These are phyloP conservation scores for Laterallus jamaicensis DNA, from an alignment of 2,113 vertebrate species.

Conservation along the genomic window DNA sequence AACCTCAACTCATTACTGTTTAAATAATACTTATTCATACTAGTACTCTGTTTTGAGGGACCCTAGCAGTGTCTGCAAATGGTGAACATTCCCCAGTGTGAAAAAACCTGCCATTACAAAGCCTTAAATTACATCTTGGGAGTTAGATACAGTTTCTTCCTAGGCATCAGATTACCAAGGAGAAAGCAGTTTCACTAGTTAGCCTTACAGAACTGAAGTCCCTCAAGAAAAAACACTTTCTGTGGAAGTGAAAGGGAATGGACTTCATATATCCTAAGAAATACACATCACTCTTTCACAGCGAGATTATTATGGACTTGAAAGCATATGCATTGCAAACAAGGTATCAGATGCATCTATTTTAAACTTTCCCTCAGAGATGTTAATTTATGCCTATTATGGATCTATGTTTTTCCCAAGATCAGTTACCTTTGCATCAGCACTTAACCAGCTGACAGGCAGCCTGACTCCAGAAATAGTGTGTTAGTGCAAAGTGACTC, in stretches of 20 bases:
- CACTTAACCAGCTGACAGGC: conserved; percentile 61
- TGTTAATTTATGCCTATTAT: conserved; percentile 21
- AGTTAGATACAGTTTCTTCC: background rate
- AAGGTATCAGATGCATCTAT: conserved; percentile 44
- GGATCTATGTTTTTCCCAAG: conserved; percentile 40
- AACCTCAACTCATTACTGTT: background rate
- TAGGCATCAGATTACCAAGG: background rate
- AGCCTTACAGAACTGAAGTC: background rate
- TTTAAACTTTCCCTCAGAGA: conserved; percentile 47
- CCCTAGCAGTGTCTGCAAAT: background rate
- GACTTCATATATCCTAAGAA: background rate
- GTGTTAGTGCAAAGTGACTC: conserved; percentile 22
- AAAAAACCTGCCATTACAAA: background rate
- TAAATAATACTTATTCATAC: background rate
- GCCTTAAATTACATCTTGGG: background rate
- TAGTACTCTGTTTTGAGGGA: background rate
- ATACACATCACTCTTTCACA: background rate
- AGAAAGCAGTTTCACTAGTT: background rate
- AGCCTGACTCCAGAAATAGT: conserved; percentile 50
- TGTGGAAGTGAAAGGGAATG: background rate
- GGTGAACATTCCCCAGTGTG: background rate
- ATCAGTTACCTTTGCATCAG: conserved; percentile 67
- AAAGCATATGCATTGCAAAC: conserved; percentile 6
- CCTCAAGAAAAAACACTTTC: background rate
- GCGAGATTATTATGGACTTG: background rate